These are phyloP conservation scores for Stomorhina lunata DNA, from an alignment of 2,888 invertebrate genomes.

Conservation along the genomic window DNA sequence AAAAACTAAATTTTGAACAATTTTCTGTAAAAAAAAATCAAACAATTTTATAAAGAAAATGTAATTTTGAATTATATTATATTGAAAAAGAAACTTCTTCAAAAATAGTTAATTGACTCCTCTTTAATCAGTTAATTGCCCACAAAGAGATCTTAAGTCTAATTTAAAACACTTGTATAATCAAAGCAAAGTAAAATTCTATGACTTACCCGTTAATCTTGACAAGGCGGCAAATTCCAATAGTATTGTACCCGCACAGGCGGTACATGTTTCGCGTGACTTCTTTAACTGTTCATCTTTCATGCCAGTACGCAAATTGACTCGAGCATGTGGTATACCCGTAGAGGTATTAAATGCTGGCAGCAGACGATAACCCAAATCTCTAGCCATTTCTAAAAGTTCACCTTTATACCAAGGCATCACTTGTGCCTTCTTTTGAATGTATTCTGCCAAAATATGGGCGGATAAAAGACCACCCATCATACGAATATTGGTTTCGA, in stretches of 20 bases:
- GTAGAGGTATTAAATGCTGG: constrained; percentile 99
- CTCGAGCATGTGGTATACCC: constrained; percentile 97
- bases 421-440: constrained; percentile 87
- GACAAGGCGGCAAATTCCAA: constrained; percentile 98
- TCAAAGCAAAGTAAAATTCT: neutral
- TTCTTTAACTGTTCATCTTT: constrained; percentile 87
- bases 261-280: constrained; percentile 96
- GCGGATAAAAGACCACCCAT: constrained; percentile 97
- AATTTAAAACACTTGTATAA: too few relatives aligned
- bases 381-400: constrained; percentile 92
- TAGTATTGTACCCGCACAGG: constrained; percentile 98
- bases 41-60: too few relatives aligned
- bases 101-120: too few relatives aligned
- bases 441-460: constrained; percentile 91
- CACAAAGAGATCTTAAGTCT: too few relatives aligned
- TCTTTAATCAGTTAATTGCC: too few relatives aligned
- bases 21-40: too few relatives aligned
- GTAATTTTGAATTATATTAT: too few relatives aligned
- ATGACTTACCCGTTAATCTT: constrained; percentile 85
- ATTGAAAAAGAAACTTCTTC: too few relatives aligned
- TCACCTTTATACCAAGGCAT: constrained; percentile 94
- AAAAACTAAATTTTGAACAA: too few relatives aligned
- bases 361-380: constrained; percentile 93
- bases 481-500: constrained; percentile 98
- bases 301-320: constrained; percentile 92